Conservation (phyloP, 64 coral and sea anemone genomes). For the Anthopleura sola region DNA sequence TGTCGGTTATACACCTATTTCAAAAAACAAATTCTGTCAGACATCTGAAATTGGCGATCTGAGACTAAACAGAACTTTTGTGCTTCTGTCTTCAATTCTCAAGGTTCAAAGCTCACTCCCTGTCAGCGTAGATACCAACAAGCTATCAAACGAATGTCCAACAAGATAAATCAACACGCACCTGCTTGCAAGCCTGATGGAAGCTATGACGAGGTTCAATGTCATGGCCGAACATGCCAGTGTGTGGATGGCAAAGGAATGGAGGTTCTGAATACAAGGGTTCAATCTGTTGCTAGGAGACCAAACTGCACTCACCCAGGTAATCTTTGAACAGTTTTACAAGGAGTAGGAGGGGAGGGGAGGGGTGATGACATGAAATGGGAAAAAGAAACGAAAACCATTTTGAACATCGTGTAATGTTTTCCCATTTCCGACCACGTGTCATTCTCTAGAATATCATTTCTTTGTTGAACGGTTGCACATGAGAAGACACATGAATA, state of each 20-base stretch:
- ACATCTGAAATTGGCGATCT: too few species aligned
- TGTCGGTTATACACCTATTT: too few species aligned
- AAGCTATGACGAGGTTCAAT: slow-evolving; percentile 46
- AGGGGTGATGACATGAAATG: too few species aligned
- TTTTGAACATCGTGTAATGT: too few species aligned
- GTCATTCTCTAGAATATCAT: too few species aligned
- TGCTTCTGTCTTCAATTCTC: background rate
- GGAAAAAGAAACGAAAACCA: too few species aligned
- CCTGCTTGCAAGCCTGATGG: slow-evolving; percentile 33
- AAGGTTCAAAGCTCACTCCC: slow-evolving; percentile 5
- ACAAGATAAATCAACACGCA: slow-evolving; percentile 10
- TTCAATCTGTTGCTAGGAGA: slow-evolving; percentile 9
- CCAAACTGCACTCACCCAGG: slow-evolving; percentile 55
- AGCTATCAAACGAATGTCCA: background rate
- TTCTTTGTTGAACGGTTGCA: too few species aligned
- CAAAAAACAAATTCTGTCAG: too few species aligned
- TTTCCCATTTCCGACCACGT: too few species aligned
- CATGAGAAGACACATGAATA: too few species aligned
- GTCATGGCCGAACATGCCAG: slow-evolving; percentile 35
- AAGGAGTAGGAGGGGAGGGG: background rate
- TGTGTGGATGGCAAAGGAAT: slow-evolving; percentile 40
- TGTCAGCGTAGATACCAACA: slow-evolving; percentile 54
- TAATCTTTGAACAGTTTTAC: background rate
- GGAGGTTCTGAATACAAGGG: slow-evolving; percentile 23
- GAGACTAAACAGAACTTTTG: too few species aligned